Evolutionary conservation across 2,888 invertebrate species (phyloP).

Genomic region (Ommatoiulus sabulosus): DNA sequence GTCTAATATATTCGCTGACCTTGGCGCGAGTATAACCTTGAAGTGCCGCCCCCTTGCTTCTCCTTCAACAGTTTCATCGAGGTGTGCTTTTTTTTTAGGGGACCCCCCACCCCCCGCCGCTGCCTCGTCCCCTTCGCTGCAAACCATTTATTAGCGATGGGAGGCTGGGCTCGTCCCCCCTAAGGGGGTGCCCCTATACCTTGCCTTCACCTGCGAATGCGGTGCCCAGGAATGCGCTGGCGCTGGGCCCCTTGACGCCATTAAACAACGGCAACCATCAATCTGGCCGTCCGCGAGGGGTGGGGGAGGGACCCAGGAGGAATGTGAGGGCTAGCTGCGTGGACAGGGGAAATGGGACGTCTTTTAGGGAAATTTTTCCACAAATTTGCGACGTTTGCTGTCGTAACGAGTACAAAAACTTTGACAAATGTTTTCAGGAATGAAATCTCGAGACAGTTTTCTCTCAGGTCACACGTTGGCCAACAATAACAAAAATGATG

Average conservation of each 20-base stretch:
- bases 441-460: no score
- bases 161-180: slow-evolving; percentile 2
- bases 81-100: not conserved
- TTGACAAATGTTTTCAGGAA: no score
- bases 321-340: not conserved
- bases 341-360: no score
- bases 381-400: no score
- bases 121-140: slow-evolving; percentile 29
- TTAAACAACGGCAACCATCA: slow-evolving; percentile 28
- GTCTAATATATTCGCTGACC: slow-evolving; percentile 34
- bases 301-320: not conserved
- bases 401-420: no score
- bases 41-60: not conserved
- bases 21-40: slow-evolving; percentile 28
- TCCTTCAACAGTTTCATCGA: not conserved
- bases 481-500: no score
- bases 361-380: no score
- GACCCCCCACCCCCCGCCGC: not conserved
- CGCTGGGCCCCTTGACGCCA: slow-evolving; percentile 30
- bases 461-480: no score
- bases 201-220: not conserved
- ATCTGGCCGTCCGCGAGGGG: slow-evolving; percentile 2
- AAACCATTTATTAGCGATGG: slow-evolving; percentile 19
- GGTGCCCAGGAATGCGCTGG: not conserved
- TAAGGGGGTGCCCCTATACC: slow-evolving; percentile 24